Percentiles rank a stretch among this genome's conserved stretches.
These are phyloP conservation scores for Nesogale talazaci DNA, from an alignment of 2,113 vertebrate genomes.

Conservation along the genomic window DNA sequence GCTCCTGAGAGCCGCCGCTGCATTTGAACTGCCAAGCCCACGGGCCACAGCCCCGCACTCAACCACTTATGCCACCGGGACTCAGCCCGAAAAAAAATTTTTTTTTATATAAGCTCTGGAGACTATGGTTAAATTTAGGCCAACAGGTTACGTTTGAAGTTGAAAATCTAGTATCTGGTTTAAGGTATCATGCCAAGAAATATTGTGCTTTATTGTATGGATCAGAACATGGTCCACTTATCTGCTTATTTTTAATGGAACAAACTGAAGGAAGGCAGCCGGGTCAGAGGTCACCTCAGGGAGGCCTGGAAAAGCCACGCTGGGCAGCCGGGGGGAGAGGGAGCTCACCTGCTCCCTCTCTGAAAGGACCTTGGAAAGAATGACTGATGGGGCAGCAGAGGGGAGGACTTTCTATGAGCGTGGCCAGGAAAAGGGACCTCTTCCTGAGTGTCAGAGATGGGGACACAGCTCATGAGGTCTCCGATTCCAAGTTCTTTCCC, in stretches of 20 bases:
- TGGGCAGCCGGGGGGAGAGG: not conserved
- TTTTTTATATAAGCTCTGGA: slow-evolving; percentile 63
- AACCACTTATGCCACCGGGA: too few relatives aligned
- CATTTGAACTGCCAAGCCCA: too few relatives aligned
- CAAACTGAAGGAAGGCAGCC: not conserved
- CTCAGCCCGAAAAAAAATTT: too few relatives aligned
- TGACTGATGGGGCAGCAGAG: slow-evolving; percentile 10
- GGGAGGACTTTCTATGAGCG: not conserved
- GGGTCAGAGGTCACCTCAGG: not conserved
- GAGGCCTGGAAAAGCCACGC: not conserved
- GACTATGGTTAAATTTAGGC: slow-evolving; percentile 61
- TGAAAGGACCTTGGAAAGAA: not conserved
- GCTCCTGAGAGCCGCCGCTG: too few relatives aligned
- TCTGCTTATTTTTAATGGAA: not conserved
- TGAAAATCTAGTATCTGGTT: slow-evolving; percentile 18
- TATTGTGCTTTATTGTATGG: not conserved
- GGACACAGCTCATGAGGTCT: not conserved
- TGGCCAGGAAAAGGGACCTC: not conserved
- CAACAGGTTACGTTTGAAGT: slow-evolving; percentile 50
- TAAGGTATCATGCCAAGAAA: slow-evolving; percentile 28
- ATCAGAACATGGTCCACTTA: not conserved
- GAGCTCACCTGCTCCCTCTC: not conserved
- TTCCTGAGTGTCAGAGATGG: not conserved
- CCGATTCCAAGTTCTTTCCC: not conserved
- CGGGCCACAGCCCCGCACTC: too few relatives aligned